Percentiles rank a stretch among this genome's conserved stretches.
Evolutionary conservation across 2,888 invertebrate species (phyloP).

Genomic region (Laothoe populi): DNA sequence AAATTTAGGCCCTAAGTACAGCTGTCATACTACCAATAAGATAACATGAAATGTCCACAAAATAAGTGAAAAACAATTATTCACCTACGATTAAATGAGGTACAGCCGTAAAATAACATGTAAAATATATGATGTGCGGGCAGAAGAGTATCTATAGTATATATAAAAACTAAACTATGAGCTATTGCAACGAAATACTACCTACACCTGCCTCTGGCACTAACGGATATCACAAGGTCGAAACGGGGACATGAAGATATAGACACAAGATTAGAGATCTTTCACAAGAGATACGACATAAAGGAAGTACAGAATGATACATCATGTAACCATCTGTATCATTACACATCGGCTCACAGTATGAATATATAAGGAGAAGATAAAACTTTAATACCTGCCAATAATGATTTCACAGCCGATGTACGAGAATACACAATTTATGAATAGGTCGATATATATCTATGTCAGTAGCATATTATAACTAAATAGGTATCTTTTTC

Average conservation of each 20-base stretch:
- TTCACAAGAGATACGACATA: constrained; percentile 38
- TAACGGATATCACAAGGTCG: constrained; percentile 58
- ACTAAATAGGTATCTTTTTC: constrained; percentile 51
- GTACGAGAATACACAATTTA: constrained; percentile 28
- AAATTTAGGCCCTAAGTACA: constrained; percentile 76
- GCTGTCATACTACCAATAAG: constrained; percentile 58
- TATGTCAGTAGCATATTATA: constrained; percentile 43
- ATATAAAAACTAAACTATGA: constrained; percentile 36
- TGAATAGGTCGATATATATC: constrained; percentile 37
- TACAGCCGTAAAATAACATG: constrained; percentile 19
- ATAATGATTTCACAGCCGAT: constrained; percentile 55
- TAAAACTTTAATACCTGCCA: constrained; percentile 38
- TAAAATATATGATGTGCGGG: constrained; percentile 37
- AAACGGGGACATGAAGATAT: constrained; percentile 41
- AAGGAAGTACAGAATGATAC: constrained; percentile 31
- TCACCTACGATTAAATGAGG: constrained; percentile 38
- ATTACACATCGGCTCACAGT: constrained; percentile 39
- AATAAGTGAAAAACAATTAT: constrained; percentile 53
- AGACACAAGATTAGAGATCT: constrained; percentile 27
- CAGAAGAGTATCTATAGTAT: constrained; percentile 13
- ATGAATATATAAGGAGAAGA: constrained; percentile 30
- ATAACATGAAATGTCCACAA: constrained; percentile 53
- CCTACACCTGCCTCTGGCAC: constrained; percentile 49
- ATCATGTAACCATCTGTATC: constrained; percentile 20
- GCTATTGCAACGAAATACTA: constrained; percentile 49